phyloP scores from a whole-genome alignment of 1,140 invertebrate species.

The Lethrus apterus region DNA sequence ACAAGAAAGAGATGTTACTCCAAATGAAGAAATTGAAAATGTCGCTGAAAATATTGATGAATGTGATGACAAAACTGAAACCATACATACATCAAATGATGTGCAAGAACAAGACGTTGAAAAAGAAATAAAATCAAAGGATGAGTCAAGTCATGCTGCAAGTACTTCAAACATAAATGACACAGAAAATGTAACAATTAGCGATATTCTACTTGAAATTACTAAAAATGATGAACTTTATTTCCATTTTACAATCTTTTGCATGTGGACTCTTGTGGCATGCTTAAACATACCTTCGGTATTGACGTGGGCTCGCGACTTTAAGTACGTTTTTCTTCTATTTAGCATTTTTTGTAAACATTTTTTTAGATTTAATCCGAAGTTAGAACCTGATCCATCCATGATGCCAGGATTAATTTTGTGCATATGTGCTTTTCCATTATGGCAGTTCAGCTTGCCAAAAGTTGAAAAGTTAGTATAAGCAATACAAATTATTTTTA shows the following conservation, averaged over 20 bases:
- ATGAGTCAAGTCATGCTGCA: slow-evolving; percentile 4
- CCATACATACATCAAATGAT: too few species aligned
- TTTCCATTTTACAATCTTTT: slow-evolving; percentile 54
- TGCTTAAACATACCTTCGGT: slow-evolving; percentile 48
- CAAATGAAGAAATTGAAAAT: slow-evolving; percentile 8
- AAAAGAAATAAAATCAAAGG: neutral
- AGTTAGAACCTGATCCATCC: slow-evolving; percentile 46
- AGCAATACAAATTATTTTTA: slow-evolving; percentile 11
- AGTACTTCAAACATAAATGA: neutral
- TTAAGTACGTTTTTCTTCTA: slow-evolving; percentile 44
- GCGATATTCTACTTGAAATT: slow-evolving; percentile 1
- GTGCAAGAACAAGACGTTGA: neutral
- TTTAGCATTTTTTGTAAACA: neutral
- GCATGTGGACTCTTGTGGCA: slow-evolving; percentile 48
- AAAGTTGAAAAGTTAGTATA: slow-evolving; percentile 43
- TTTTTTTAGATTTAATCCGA: slow-evolving; percentile 45
- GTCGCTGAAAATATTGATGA: too few species aligned
- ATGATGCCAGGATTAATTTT: slow-evolving; percentile 44
- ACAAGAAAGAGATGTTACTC: neutral
- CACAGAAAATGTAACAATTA: slow-evolving; percentile 7
- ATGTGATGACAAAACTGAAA: too few species aligned
- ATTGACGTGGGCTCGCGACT: slow-evolving; percentile 56
- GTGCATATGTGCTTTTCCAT: slow-evolving; percentile 41
- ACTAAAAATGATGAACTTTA: slow-evolving; percentile 41
- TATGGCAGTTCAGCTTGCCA: slow-evolving; percentile 49